Evolutionary conservation across 1,140 invertebrate species (phyloP), one percentile per base, ranked within the genome.

Genomic region (Oedothorax gibbosus): DNA sequence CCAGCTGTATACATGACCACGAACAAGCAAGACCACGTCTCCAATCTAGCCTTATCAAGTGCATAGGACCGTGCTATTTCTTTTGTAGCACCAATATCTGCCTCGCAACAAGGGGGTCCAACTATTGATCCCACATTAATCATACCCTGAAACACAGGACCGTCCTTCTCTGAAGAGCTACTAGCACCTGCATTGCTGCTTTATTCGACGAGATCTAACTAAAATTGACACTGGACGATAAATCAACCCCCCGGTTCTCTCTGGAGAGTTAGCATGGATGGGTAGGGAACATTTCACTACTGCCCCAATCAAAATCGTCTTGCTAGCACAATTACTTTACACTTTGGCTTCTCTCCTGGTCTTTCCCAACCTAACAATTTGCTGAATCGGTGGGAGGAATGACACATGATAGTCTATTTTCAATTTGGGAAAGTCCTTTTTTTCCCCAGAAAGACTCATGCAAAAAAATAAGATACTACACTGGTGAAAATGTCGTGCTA

Each of bases 171-270:
- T 68, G 64, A 68, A 79, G 64, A 68, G 51, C 75, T 35, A 35
- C 35, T 35, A 21, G 75, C 77, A 79, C 77, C 77, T 79, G 77
- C 78, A 81, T 66, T 81, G 78, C 78, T 81, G 78, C 78, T 81
- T 81, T 81, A 81, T 81, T 81, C 78, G 56, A 65, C 21, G 78
- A 81, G 78, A 81, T 81, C 78, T 81, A 81, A 81, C 78, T 81
- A 69, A 81, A 81, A 81, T 66, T 81, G 78, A 81, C 78, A 66
- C 21, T 12, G 10, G 78, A 7, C 35, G 35, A 81, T 81, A 81
- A 81, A 81, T 81, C 78, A 81, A 21, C 9, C 6, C 35, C 71
- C 66, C 65, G 57, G 66, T 71, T 64, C 65, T 71, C 66, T 71
- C 78, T 49, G 57, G 65, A 81, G 78, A 81, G 78, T 71, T 71